Conservation (phyloP, 2,113 vertebrate genomes). For the Gorsachius goisagi region DNA sequence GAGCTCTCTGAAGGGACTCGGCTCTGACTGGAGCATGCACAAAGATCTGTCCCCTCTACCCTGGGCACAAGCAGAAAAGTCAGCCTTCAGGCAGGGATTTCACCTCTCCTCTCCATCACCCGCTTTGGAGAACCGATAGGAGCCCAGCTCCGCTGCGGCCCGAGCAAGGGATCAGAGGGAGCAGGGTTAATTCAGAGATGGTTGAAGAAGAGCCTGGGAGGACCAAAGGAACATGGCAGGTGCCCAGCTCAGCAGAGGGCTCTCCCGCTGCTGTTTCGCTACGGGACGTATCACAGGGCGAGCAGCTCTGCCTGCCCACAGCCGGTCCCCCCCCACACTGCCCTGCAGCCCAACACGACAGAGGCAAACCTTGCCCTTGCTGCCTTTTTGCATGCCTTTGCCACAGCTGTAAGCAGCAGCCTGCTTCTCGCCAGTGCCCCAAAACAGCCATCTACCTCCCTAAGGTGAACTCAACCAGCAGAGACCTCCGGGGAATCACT, state of each 20-base stretch:
- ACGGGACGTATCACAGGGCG: rapidly evolving
- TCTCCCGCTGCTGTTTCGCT: background rate
- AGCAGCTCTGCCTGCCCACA: background rate
- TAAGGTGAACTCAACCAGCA: background rate
- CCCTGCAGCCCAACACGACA: background rate
- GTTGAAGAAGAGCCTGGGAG: background rate
- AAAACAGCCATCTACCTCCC: rapidly evolving
- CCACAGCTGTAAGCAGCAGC: background rate
- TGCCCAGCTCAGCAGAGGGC: background rate
- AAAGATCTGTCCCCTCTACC: background rate
- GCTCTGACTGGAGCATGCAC: background rate
- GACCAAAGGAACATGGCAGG: background rate
- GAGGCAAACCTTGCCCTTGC: background rate
- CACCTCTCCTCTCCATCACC: background rate
- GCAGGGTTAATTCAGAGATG: background rate
- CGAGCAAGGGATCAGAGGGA: background rate
- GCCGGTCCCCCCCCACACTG: background rate
- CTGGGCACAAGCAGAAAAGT: background rate
- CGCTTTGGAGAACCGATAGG: background rate
- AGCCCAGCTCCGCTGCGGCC: background rate
- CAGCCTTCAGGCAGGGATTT: background rate
- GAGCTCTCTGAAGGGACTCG: background rate
- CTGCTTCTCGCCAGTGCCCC: background rate
- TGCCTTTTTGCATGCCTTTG: background rate
- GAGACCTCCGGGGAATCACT: background rate